Percentiles rank a stretch among this genome's conserved stretches.
phyloP scores from a whole-genome alignment of 2,888 invertebrate genomes.

The Heliconius erato region DNA sequence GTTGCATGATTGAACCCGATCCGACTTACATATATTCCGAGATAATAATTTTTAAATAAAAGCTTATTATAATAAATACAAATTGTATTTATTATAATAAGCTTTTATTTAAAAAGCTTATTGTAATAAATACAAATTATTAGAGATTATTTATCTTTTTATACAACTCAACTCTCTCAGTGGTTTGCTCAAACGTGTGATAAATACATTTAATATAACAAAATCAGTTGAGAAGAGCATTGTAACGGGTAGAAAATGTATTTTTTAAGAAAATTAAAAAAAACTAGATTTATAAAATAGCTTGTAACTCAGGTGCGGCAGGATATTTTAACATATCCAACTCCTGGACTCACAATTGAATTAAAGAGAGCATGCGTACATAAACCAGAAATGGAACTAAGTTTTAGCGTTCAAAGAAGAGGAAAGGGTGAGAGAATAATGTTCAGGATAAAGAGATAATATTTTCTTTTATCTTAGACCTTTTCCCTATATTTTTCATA shows the following conservation, averaged over 20 bases:
- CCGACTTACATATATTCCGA: no score
- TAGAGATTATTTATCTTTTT: no score
- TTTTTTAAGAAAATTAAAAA: not conserved
- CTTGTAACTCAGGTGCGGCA: constrained; percentile 9
- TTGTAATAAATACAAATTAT: no score
- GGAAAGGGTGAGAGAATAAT: constrained; percentile 55
- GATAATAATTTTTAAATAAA: no score
- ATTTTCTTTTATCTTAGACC: constrained; percentile 51
- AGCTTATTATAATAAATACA: no score
- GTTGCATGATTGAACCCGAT: no score
- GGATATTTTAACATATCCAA: constrained; percentile 25
- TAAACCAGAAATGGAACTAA: constrained; percentile 43
- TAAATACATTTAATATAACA: no score
- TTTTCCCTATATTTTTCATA: constrained; percentile 44
- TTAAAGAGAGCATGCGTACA: constrained; percentile 31
- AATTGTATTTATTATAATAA: no score
- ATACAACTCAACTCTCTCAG: no score
- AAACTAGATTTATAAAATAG: constrained; percentile 23
- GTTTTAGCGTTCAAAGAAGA: constrained; percentile 44
- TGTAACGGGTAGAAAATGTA: not conserved
- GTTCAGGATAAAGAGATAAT: constrained; percentile 55
- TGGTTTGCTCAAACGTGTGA: no score
- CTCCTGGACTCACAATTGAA: constrained; percentile 36
- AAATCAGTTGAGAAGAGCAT: no score
- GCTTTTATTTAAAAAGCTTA: no score